phyloP scores from a whole-genome alignment of 2,888 invertebrate species.

The Frankliniella intonsa region DNA sequence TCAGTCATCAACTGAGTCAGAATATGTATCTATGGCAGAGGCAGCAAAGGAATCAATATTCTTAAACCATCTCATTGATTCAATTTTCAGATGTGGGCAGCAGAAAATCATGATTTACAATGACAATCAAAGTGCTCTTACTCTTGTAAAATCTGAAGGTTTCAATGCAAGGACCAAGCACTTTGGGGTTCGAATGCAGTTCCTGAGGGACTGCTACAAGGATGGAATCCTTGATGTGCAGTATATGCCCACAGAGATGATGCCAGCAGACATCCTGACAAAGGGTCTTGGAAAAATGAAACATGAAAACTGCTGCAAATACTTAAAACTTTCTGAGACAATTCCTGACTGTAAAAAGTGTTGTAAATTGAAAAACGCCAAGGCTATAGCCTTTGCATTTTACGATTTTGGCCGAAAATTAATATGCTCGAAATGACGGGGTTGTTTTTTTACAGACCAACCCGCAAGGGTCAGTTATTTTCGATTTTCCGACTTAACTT shows the following conservation, averaged over 20 bases:
- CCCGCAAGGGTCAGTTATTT: too few relatives aligned
- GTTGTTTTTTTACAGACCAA: too few relatives aligned
- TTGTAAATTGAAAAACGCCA: too few relatives aligned
- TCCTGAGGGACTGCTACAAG: background rate
- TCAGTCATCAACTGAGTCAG: constrained; percentile 13
- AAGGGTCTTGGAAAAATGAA: background rate
- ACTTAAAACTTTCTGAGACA: too few relatives aligned
- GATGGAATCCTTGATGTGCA: background rate
- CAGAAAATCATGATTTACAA: background rate
- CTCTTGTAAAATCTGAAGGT: background rate
- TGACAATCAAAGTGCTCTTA: constrained; percentile 20
- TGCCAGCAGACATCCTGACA: constrained; percentile 23
- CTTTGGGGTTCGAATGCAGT: background rate
- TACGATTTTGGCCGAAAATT: too few relatives aligned
- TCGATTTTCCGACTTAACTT: too few relatives aligned
- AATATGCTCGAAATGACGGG: too few relatives aligned
- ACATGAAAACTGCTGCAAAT: background rate
- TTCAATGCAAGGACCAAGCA: constrained; percentile 12
- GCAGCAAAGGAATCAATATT: background rate
- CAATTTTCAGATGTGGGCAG: background rate
- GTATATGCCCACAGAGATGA: constrained; percentile 10
- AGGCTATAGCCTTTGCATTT: too few relatives aligned
- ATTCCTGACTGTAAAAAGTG: too few relatives aligned
- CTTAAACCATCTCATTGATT: background rate
- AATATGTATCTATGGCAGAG: constrained; percentile 15